phyloP scores from a whole-genome alignment of 2,113 vertebrate genomes.

The Aphelocoma coerulescens region DNA sequence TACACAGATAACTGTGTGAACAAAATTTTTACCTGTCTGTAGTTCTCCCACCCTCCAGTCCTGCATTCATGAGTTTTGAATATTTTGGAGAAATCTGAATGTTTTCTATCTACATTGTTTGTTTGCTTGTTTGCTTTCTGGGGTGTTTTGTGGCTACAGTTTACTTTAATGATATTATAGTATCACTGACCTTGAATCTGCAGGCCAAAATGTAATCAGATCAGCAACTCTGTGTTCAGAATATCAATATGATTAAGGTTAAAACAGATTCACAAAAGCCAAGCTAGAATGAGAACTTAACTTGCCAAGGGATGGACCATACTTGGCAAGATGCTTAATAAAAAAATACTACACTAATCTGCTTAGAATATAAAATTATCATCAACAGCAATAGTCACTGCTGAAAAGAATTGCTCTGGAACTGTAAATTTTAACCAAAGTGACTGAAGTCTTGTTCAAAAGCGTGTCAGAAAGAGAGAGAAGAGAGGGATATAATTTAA shows the following conservation, averaged over 20 bases:
- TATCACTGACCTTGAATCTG: neutral
- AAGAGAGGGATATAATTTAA: neutral
- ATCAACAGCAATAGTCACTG: neutral
- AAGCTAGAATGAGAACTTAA: neutral
- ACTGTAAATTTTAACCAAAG: neutral
- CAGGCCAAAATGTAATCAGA: neutral
- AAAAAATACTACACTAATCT: neutral
- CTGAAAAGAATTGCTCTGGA: neutral
- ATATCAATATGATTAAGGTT: neutral
- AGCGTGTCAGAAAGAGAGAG: neutral
- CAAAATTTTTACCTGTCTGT: neutral
- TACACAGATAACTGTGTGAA: neutral
- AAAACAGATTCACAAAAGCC: neutral
- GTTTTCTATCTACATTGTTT: neutral
- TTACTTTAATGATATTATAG: neutral
- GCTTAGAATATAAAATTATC: neutral
- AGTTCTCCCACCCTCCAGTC: neutral
- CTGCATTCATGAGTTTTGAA: rapidly evolving
- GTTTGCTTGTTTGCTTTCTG: neutral
- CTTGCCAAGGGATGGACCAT: neutral
- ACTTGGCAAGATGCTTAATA: neutral
- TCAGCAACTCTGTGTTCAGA: neutral
- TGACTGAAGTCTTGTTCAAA: neutral
- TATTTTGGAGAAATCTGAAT: neutral
- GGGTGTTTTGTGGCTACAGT: neutral